A percentile compares a stretch with the other conserved stretches of the same genome.
Evolutionary conservation across 2,888 invertebrate genomes (phyloP).

Genomic region (Trichopoda pennipes): DNA sequence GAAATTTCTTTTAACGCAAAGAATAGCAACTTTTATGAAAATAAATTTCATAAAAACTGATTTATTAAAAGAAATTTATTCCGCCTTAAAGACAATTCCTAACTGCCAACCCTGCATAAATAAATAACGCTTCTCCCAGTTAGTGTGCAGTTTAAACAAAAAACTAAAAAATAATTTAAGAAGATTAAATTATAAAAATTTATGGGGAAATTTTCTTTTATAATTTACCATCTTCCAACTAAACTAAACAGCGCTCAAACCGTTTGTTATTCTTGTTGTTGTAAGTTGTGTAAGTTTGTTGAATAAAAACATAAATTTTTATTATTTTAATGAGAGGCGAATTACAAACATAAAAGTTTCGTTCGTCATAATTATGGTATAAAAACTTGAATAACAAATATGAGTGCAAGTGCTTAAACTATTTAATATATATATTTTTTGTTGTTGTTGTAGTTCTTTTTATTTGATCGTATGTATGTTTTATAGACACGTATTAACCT

Average conservation of each 20-base stretch:
- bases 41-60: too few relatives aligned
- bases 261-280: constrained; percentile 7
- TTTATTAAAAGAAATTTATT: too few relatives aligned
- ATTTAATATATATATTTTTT: constrained; percentile 1
- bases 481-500: constrained; percentile 48
- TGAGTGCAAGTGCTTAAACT: constrained; percentile 25
- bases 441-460: too few relatives aligned
- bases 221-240: constrained; percentile 36
- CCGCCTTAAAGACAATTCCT: too few relatives aligned
- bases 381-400: constrained; percentile 44
- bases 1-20: too few relatives aligned
- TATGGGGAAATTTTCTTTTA: constrained; percentile 56
- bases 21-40: too few relatives aligned
- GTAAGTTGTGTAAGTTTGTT: constrained; percentile 35
- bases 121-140: not conserved
- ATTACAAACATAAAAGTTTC: constrained; percentile 33
- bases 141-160: not conserved
- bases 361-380: constrained; percentile 57
- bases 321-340: constrained; percentile 67
- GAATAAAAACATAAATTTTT: constrained; percentile 64
- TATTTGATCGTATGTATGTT: too few relatives aligned
- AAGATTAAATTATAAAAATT: constrained; percentile 69
- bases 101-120: too few relatives aligned
- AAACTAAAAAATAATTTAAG: constrained; percentile 42
- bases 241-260: constrained; percentile 9